Evolutionary conservation across 2,888 invertebrate genomes (phyloP).

Genomic region (Melipona bicolor): DNA sequence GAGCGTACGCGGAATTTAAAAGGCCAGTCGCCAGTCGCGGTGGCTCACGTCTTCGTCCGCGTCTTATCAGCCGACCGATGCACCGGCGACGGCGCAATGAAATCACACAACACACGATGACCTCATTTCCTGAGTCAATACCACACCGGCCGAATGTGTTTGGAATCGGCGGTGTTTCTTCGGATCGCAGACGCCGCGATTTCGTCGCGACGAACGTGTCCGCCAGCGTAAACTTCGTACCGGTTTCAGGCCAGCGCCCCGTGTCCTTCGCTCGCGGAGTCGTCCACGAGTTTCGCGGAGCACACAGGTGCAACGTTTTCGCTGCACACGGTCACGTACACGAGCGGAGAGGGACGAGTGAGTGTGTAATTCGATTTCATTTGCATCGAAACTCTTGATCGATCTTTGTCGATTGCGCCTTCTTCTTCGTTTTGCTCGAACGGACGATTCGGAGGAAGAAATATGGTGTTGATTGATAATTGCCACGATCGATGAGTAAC

Average conservation of each 20-base stretch:
- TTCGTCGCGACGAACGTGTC: constrained; percentile 64
- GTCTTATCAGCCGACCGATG: constrained; percentile 62
- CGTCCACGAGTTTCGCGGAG: constrained; percentile 25
- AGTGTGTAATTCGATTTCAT: constrained; percentile 11
- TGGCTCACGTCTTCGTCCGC: constrained; percentile 62
- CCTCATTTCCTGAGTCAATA: constrained; percentile 72
- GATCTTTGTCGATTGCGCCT: background rate
- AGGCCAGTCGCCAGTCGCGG: constrained; percentile 18
- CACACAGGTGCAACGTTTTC: constrained; percentile 40
- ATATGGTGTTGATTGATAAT: constrained; percentile 32
- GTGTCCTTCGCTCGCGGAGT: constrained; percentile 31
- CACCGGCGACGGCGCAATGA: constrained; percentile 62
- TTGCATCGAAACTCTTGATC: constrained; percentile 9
- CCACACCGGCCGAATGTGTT: constrained; percentile 47
- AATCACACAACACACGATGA: constrained; percentile 62
- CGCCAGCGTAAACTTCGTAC: constrained; percentile 68
- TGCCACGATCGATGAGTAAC: constrained; percentile 36
- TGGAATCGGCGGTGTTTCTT: constrained; percentile 57
- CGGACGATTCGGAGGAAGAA: background rate
- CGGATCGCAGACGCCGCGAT: constrained; percentile 55
- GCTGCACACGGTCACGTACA: background rate
- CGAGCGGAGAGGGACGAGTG: no score
- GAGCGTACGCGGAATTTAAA: constrained; percentile 63
- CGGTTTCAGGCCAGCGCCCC: constrained; percentile 18
- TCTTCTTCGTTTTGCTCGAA: background rate